A percentile compares a stretch with the other conserved stretches of the same genome.
These are phyloP conservation scores for Bothrops jararaca DNA, from an alignment of 2,113 vertebrate species.

Conservation along the genomic window DNA sequence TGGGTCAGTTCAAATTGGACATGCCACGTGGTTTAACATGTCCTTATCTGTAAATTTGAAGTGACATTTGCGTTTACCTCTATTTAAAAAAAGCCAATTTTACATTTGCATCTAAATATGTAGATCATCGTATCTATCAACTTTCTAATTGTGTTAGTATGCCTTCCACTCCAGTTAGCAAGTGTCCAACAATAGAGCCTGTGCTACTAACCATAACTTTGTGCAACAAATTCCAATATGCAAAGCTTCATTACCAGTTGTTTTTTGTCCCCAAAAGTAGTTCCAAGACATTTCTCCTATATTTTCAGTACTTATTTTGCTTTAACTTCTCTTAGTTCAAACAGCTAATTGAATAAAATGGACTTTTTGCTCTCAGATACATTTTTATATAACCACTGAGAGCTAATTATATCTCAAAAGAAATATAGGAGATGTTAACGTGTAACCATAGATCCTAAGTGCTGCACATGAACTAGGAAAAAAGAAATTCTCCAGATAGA, in stretches of 20 bases:
- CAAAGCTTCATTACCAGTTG: background rate
- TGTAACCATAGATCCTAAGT: constrained; percentile 38
- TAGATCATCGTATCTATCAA: background rate
- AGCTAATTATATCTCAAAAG: constrained; percentile 28
- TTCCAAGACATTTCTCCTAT: constrained; percentile 19
- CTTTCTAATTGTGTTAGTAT: background rate
- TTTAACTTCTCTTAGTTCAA: constrained; percentile 13
- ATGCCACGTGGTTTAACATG: background rate
- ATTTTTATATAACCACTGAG: constrained; percentile 41
- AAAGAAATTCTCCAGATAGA: constrained; percentile 67
- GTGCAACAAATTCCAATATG: background rate
- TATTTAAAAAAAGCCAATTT: background rate
- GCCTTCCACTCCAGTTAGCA: background rate
- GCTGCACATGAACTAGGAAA: constrained; percentile 45
- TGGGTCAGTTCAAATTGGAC: background rate
- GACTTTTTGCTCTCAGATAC: constrained; percentile 38
- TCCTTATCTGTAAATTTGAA: background rate
- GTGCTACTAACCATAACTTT: background rate
- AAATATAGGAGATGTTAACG: constrained; percentile 42
- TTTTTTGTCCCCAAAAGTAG: background rate
- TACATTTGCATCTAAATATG: background rate
- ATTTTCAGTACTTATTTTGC: constrained; percentile 22
- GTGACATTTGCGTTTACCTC: background rate
- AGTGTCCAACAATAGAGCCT: background rate
- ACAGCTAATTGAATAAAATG: constrained; percentile 34